A percentile compares a stretch with the other conserved stretches of the same genome.
phyloP scores from a whole-genome alignment of 35 echinoderm and acorn worm species.

The Lytechinus pictus region DNA sequence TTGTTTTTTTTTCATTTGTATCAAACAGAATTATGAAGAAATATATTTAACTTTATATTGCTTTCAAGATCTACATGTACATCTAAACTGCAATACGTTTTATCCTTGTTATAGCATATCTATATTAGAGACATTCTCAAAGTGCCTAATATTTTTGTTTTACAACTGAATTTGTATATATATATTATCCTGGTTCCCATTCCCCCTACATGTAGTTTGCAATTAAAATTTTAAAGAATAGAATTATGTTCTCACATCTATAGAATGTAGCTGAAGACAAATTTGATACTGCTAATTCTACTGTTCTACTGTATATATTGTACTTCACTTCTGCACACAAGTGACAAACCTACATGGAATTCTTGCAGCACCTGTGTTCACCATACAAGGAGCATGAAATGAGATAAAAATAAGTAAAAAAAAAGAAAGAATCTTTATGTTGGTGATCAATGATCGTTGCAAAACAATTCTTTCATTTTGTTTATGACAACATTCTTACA shows the following conservation, averaged over 20 bases:
- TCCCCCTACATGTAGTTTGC: background rate
- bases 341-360: conserved; percentile 39
- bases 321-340: background rate
- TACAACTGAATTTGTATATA: background rate
- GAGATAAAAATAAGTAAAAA: background rate
- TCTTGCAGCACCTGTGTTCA: conserved; percentile 56
- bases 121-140: too few relatives aligned
- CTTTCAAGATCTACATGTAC: too few relatives aligned
- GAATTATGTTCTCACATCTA: background rate
- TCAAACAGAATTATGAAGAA: too few relatives aligned
- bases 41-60: too few relatives aligned
- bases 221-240: background rate
- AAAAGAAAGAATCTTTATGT: background rate
- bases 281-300: background rate
- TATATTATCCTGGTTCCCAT: background rate
- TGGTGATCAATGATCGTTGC: background rate
- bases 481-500: background rate
- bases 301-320: conserved; percentile 3
- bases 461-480: background rate
- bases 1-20: too few relatives aligned
- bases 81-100: too few relatives aligned
- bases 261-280: background rate
- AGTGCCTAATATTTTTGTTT: background rate
- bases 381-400: conserved; percentile 18
- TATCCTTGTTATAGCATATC: too few relatives aligned